Evolutionary conservation across 2,888 invertebrate genomes (phyloP).

Genomic region (Dione juno): DNA sequence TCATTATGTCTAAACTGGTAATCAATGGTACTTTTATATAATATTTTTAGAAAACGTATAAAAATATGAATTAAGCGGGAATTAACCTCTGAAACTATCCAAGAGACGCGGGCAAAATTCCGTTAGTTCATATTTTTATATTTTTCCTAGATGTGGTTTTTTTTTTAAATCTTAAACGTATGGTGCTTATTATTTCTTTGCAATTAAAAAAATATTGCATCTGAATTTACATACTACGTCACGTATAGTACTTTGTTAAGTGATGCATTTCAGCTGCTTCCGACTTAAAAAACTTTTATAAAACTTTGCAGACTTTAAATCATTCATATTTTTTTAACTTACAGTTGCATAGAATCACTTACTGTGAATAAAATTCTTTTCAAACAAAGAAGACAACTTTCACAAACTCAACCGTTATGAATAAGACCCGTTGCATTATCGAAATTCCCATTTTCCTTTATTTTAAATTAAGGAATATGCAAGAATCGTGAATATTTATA

Average conservation of each 20-base stretch:
- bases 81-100: too few species aligned
- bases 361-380: slow-evolving; percentile 41
- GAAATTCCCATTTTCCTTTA: slow-evolving; percentile 38
- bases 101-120: too few species aligned
- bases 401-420: slow-evolving; percentile 44
- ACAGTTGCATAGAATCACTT: slow-evolving; percentile 44
- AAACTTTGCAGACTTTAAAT: neutral
- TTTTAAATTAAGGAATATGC: slow-evolving; percentile 36
- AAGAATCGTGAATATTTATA: slow-evolving; percentile 39
- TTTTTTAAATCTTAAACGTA: too few species aligned
- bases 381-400: slow-evolving; percentile 44
- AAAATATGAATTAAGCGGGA: too few species aligned
- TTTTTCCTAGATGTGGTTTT: too few species aligned
- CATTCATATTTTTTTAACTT: slow-evolving; percentile 33
- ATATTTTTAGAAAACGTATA: too few species aligned
- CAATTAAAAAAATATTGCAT: too few species aligned
- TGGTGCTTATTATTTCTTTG: too few species aligned
- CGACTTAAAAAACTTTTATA: neutral
- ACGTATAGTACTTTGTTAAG: neutral
- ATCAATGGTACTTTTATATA: too few species aligned
- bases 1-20: too few species aligned
- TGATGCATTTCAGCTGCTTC: neutral
- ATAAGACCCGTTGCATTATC: slow-evolving; percentile 45
- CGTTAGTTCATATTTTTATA: too few species aligned
- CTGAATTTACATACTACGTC: too few species aligned